Conservation (phyloP, 2,113 vertebrate species). For the Phaethon lepturus region DNA sequence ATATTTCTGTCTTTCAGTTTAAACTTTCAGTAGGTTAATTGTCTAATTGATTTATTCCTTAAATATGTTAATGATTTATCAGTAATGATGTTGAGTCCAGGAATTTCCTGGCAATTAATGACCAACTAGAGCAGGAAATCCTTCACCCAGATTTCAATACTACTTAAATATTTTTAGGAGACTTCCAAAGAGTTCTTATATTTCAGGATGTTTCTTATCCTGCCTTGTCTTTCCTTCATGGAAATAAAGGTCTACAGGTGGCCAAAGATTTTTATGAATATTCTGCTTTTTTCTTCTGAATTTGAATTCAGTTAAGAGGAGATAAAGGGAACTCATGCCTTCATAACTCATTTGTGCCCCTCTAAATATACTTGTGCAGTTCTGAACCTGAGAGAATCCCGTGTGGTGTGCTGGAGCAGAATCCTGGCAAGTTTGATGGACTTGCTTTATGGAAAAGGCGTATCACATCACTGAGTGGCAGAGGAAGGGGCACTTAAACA, state of each 20-base stretch:
- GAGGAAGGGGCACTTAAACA: constrained; percentile 35
- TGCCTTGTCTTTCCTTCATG: neutral
- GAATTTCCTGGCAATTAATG: neutral
- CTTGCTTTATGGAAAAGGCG: neutral
- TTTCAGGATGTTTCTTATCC: neutral
- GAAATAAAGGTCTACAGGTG: neutral
- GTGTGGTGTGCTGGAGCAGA: neutral
- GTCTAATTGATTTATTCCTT: neutral
- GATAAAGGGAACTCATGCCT: neutral
- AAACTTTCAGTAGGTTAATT: neutral
- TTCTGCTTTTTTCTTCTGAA: neutral
- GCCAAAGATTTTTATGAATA: neutral
- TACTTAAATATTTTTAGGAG: neutral
- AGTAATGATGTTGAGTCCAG: neutral
- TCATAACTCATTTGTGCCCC: neutral
- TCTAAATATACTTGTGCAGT: neutral
- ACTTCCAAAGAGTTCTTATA: neutral
- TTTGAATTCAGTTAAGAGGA: neutral
- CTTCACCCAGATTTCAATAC: neutral
- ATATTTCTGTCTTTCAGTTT: neutral
- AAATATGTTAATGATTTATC: neutral
- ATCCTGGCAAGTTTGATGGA: neutral
- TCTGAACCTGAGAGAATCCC: neutral
- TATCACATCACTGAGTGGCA: neutral
- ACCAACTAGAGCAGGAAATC: neutral